Percentiles rank a stretch among this genome's conserved stretches.
Evolutionary conservation across 2,888 invertebrate species (phyloP).

Genomic region (Blastobasis adustella): DNA sequence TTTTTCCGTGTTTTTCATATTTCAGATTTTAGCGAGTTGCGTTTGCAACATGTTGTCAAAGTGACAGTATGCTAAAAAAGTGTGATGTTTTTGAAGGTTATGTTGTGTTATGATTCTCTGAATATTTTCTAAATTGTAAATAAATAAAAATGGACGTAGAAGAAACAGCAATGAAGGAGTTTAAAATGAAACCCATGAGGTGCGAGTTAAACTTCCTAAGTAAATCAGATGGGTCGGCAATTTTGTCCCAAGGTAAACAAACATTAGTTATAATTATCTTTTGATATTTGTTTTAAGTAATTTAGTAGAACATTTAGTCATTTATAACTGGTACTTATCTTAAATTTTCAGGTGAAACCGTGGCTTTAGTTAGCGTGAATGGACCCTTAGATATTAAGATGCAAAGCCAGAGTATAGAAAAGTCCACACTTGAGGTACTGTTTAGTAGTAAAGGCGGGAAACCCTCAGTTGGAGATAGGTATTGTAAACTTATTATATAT

Average conservation of each 20-base stretch:
- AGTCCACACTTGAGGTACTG: constrained; percentile 84
- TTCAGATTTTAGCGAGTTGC: too few species aligned
- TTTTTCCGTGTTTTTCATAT: too few species aligned
- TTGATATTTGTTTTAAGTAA: background rate
- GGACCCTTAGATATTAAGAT: constrained; percentile 88
- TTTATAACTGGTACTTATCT: background rate
- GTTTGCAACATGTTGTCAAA: too few species aligned
- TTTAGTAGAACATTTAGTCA: too few species aligned
- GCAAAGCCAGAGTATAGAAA: constrained; percentile 84
- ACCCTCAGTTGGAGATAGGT: constrained; percentile 69
- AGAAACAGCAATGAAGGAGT: constrained; percentile 34
- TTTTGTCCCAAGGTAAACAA: constrained; percentile 82
- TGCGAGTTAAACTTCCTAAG: constrained; percentile 83
- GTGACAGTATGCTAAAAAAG: too few species aligned
- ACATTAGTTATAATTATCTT: background rate
- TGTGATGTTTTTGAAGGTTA: too few species aligned
- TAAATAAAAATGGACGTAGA: constrained; percentile 32
- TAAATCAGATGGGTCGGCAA: constrained; percentile 85
- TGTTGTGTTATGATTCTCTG: background rate
- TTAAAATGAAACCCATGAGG: constrained; percentile 67
- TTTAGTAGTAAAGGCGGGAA: constrained; percentile 86
- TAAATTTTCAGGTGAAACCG: constrained; percentile 80
- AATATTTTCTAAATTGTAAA: background rate
- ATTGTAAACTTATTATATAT: background rate
- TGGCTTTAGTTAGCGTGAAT: constrained; percentile 84